Evolutionary conservation across 2,888 invertebrate species (phyloP), one percentile per base, ranked within the genome.

Genomic region (Stegophylla sp.): DNA sequence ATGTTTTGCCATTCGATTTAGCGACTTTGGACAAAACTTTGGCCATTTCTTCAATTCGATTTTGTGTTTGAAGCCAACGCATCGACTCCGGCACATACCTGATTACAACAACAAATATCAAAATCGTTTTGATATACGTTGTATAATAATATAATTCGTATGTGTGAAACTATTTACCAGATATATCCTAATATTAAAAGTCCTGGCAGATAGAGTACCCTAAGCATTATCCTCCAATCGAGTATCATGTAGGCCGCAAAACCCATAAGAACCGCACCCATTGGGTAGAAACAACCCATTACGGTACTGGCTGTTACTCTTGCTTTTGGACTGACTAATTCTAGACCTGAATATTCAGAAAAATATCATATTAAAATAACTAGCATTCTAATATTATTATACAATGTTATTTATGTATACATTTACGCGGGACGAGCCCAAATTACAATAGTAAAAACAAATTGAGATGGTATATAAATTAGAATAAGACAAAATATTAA

Each of bases 321-420:
- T 71, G 91, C 90, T 82, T 90, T 89, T 13, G 92, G 92, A 1
- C 93, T 93, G 43, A 94, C 91, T 87, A 94, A 89, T 86, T 94
- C 94, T 83, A 94, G 89, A 53, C 91, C 91, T 92, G 87, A n/a
- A n/a, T n/a, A n/a, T n/a, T n/a, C n/a, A n/a, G n/a, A n/a, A n/a
- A n/a, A n/a, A n/a, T n/a, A n/a, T n/a, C n/a, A n/a, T n/a, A n/a
- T n/a, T n/a, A n/a, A n/a, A 34, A 34, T 34, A 5, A 34, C 34
- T 34, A 34, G 3, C 3, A 34, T 34, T 34, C 3, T 34, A 34
- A 7, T 34, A 5, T 5, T 34, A 34, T 7, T 5, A 34, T 34
- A 34, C 34, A 34, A 3, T 34, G 7, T 5, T 34, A 34, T 34
- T 3, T 34, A 34, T 3, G 34, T 34, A 34, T 34, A 34, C 7